Percentiles rank a stretch among this genome's conserved stretches.
Evolutionary conservation across 1,140 invertebrate genomes (phyloP).

Genomic region (Brachionus manjavacas): DNA sequence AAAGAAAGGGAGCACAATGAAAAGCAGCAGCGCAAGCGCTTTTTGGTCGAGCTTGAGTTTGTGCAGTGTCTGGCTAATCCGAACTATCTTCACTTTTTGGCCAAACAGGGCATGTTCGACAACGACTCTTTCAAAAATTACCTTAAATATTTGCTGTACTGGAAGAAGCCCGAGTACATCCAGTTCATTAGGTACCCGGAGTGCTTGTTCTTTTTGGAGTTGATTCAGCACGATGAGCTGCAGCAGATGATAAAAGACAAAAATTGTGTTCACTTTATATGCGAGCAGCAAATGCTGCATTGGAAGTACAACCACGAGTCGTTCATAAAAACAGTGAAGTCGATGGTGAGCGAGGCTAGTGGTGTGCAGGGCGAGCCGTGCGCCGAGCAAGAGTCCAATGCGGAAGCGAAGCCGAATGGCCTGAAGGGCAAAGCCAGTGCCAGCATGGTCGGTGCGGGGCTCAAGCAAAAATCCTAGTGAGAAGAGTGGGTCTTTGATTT

Average conservation of each 20-base stretch:
- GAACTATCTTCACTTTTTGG: constrained; percentile 40
- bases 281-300: constrained; percentile 28
- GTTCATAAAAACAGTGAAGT: neutral
- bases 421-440: neutral
- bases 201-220: constrained; percentile 30
- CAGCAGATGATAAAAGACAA: constrained; percentile 5
- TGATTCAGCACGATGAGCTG: constrained; percentile 20
- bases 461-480: neutral
- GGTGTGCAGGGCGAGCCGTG: neutral
- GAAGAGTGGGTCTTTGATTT: neutral
- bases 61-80: constrained; percentile 43
- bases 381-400: neutral
- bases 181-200: constrained; percentile 41
- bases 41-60: constrained; percentile 41
- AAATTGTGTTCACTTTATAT: constrained; percentile 18
- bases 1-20: constrained; percentile 14
- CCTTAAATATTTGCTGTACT: constrained; percentile 43
- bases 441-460: neutral
- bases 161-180: constrained; percentile 37
- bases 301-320: neutral
- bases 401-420: neutral
- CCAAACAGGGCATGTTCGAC: constrained; percentile 10
- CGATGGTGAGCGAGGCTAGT: neutral
- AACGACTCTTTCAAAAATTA: constrained; percentile 42
- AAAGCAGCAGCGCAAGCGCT: constrained; percentile 29